Conservation (phyloP, 2,797 vertebrate species). For the Taenioides sp. region DNA sequence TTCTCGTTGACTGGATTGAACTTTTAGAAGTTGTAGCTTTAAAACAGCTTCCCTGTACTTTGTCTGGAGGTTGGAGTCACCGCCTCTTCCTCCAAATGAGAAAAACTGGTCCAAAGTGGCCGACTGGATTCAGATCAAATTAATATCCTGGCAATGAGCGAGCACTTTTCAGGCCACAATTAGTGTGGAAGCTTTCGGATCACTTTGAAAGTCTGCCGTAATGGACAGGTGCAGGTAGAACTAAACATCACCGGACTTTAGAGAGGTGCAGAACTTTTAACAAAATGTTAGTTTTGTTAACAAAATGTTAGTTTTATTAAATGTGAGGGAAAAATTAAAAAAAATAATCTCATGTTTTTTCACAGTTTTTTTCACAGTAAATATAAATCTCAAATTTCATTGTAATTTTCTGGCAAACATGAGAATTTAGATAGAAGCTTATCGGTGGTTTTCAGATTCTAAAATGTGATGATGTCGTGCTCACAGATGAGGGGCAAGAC, state of each 20-base stretch:
- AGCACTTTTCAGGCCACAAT: constrained; percentile 8
- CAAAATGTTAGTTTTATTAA: not conserved
- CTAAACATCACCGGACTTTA: not conserved
- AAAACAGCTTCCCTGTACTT: not conserved
- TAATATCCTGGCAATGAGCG: constrained; percentile 14
- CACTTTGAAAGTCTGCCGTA: constrained; percentile 7
- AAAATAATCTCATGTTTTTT: not conserved
- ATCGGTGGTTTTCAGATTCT: too few species aligned
- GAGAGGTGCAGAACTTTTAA: not conserved
- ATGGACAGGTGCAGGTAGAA: constrained; percentile 7
- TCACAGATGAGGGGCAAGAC: too few species aligned
- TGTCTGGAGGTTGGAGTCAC: constrained; percentile 7
- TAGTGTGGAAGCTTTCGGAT: constrained; percentile 2
- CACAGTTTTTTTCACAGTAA: not conserved
- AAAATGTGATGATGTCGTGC: too few species aligned
- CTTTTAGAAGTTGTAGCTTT: constrained; percentile 2
- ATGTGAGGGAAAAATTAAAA: not conserved
- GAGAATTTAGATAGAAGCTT: too few species aligned
- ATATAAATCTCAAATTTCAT: not conserved
- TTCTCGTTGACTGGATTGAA: not conserved
- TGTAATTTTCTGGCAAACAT: not conserved
- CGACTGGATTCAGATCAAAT: constrained; percentile 12
- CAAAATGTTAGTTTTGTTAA: not conserved
- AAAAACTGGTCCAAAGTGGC: constrained; percentile 12
- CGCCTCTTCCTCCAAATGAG: not conserved